phyloP scores from a whole-genome alignment of 2,797 vertebrate species.

The Ctenosaura bakeri region DNA sequence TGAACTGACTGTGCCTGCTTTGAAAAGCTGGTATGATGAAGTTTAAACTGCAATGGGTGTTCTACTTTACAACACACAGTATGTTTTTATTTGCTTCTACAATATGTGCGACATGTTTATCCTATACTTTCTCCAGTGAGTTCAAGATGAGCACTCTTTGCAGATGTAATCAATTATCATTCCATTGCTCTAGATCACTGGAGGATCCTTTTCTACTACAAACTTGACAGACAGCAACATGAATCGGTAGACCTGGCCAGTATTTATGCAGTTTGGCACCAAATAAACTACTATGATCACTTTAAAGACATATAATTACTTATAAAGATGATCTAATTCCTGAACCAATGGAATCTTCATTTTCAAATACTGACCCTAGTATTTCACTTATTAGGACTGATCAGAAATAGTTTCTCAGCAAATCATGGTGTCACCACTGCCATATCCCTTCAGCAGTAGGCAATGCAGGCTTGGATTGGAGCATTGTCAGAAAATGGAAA shows the following conservation, averaged over 20 bases:
- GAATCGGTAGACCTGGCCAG: no score
- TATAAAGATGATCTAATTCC: constrained; percentile 35
- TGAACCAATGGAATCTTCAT: constrained; percentile 19
- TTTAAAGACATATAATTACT: neutral
- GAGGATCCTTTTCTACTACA: neutral
- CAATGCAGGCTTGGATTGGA: no score
- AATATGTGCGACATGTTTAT: neutral
- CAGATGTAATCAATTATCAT: neutral
- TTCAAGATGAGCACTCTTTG: neutral
- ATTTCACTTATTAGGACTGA: neutral
- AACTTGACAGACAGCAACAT: neutral
- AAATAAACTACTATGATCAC: constrained; percentile 20
- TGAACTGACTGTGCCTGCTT: neutral
- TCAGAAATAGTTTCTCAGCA: neutral
- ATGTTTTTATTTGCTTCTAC: no score
- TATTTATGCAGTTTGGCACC: neutral
- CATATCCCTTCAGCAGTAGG: neutral
- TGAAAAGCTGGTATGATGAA: neutral
- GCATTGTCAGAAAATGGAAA: no score
- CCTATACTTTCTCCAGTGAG: neutral
- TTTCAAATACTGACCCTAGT: neutral
- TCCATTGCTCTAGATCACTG: no score
- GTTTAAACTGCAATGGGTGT: neutral
- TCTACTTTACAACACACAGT: neutral
- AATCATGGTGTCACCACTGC: neutral